Evolutionary conservation across 2,888 invertebrate genomes (phyloP).

Genomic region (Clitarchus hookeri): DNA sequence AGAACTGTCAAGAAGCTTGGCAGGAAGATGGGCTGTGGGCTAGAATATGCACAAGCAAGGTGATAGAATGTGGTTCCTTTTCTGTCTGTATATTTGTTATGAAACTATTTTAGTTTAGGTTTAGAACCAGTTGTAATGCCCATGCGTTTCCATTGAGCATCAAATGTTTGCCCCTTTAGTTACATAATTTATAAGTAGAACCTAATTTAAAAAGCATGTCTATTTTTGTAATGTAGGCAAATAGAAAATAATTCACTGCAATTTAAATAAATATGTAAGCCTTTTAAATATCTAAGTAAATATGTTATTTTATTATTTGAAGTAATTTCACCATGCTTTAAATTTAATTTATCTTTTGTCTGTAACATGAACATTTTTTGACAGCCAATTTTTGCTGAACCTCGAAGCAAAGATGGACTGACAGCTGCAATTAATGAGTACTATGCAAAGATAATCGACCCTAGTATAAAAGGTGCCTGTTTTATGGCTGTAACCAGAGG

Average conservation of each 20-base stretch:
- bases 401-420: conserved; percentile 83
- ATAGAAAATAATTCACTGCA: no score
- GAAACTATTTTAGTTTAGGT: no score
- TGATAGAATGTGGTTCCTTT: conserved; percentile 35
- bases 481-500: conserved; percentile 98
- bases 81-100: not conserved
- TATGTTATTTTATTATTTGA: no score
- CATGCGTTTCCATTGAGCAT: not conserved
- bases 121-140: not conserved
- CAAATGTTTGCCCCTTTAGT: not conserved
- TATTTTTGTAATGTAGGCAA: no score
- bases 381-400: conserved; percentile 85
- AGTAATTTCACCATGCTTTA: no score
- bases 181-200: not conserved
- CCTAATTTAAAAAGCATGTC: no score
- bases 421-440: conserved; percentile 80
- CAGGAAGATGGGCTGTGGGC: conserved; percentile 81
- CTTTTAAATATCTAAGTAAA: not conserved
- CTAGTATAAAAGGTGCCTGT: conserved; percentile 78
- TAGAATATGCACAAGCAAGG: conserved; percentile 56
- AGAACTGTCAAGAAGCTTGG: conserved; percentile 82
- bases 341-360: not conserved
- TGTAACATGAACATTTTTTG: conserved; percentile 40
- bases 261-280: not conserved
- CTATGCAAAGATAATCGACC: conserved; percentile 78